phyloP scores from a whole-genome alignment of 2,797 vertebrate genomes.

The Champsocephalus esox region DNA sequence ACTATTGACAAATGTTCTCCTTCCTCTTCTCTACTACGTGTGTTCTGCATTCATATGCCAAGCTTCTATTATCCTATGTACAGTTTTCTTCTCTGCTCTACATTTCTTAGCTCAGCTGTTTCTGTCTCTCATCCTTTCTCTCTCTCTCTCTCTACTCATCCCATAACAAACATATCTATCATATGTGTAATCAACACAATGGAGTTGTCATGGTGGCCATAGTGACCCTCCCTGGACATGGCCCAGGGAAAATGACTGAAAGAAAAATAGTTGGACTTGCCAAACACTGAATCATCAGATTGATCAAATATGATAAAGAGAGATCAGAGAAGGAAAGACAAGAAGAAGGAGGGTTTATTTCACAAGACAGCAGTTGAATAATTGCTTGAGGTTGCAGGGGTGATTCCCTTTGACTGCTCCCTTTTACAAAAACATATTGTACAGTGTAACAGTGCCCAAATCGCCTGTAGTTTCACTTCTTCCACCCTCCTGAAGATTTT shows the following conservation, averaged over 20 bases:
- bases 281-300: conserved; percentile 81
- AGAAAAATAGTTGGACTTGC: conserved; percentile 61
- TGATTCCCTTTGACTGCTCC: conserved; percentile 48
- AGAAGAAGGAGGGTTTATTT: conserved; percentile 48
- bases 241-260: conserved; percentile 47
- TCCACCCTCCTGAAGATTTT: conserved; percentile 3
- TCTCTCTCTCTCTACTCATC: conserved; percentile 35
- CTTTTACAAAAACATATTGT: conserved; percentile 35
- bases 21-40: background rate
- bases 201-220: conserved; percentile 55
- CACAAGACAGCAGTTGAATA: conserved; percentile 61
- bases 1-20: background rate
- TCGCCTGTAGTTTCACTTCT: conserved; percentile 21
- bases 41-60: conserved; percentile 24
- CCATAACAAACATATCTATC: conserved; percentile 63
- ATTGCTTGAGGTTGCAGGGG: conserved; percentile 46
- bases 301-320: conserved; percentile 69
- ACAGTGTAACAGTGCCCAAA: conserved; percentile 34
- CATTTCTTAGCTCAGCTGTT: conserved; percentile 34
- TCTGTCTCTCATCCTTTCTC: conserved; percentile 16
- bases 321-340: conserved; percentile 23
- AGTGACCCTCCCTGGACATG: conserved; percentile 60
- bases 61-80: conserved; percentile 15
- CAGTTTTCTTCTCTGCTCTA: conserved; percentile 2
- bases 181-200: conserved; percentile 80